Evolutionary conservation across 2,797 vertebrate species (phyloP).

Genomic region (Esox lucius): DNA sequence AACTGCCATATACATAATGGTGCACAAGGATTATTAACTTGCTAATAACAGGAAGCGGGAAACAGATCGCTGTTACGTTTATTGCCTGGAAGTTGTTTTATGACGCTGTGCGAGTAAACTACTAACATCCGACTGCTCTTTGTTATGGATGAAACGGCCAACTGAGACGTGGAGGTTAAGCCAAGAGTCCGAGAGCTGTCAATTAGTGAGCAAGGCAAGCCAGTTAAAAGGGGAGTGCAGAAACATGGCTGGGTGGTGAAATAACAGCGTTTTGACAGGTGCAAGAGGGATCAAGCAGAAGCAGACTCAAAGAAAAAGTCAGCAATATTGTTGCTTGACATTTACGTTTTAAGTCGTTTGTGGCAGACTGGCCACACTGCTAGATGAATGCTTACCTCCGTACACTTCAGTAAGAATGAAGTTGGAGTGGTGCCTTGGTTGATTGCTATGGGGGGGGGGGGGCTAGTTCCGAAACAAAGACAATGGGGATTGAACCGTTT

Average conservation of each 20-base stretch:
- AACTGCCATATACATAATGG: not conserved
- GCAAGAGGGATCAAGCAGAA: not conserved
- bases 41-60: too few species aligned
- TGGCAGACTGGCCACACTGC: not conserved
- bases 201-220: not conserved
- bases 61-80: too few species aligned
- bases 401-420: too few species aligned
- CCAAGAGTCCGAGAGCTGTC: not conserved
- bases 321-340: not conserved
- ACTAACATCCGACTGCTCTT: not conserved
- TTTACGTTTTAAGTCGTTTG: too few species aligned
- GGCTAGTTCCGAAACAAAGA: constrained; percentile 1
- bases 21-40: not conserved
- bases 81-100: too few species aligned
- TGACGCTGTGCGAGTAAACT: too few species aligned
- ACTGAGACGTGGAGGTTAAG: not conserved
- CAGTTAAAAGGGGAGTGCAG: not conserved
- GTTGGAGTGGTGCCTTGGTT: constrained; percentile 3
- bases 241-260: not conserved
- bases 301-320: not conserved
- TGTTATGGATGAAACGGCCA: not conserved
- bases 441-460: too few species aligned
- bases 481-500: not conserved
- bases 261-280: not conserved
- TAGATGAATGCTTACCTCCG: not conserved